phyloP scores from a whole-genome alignment of 2,888 invertebrate genomes.

The Alentia gelatinosa region DNA sequence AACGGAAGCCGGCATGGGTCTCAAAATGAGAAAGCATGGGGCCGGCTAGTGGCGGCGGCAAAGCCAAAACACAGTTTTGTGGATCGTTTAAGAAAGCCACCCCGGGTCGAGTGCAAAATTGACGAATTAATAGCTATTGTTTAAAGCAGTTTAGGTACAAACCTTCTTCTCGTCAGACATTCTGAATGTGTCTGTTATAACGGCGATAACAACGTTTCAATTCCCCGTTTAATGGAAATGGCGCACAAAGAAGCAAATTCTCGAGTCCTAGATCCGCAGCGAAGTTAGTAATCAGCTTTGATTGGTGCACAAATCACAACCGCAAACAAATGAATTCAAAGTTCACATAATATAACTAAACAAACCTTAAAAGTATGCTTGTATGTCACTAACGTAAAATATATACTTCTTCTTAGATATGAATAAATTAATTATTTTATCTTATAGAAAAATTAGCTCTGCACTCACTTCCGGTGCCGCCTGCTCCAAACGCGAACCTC shows the following conservation, averaged over 20 bases:
- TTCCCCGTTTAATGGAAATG: background rate
- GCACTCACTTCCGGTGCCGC: no score
- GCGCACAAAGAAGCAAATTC: slow-evolving; percentile 50
- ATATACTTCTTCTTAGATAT: no score
- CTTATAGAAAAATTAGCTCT: no score
- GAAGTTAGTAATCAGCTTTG: no score
- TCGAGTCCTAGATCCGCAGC: background rate
- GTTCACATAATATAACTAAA: no score
- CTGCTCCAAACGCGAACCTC: no score
- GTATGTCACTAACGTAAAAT: no score
- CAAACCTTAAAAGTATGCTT: no score
- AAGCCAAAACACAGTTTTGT: background rate
- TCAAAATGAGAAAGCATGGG: background rate
- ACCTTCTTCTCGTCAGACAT: slow-evolving; percentile 50
- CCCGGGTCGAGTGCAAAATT: background rate
- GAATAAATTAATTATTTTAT: no score
- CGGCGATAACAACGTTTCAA: background rate
- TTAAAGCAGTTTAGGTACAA: background rate
- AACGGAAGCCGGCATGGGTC: background rate
- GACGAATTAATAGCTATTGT: background rate
- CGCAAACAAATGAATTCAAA: no score
- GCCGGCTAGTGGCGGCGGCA: slow-evolving; percentile 24
- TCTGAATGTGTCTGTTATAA: background rate
- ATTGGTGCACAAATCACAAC: no score
- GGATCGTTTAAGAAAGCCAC: background rate